phyloP scores from a whole-genome alignment of 2,888 invertebrate genomes.

The Lydus trimaculatus region DNA sequence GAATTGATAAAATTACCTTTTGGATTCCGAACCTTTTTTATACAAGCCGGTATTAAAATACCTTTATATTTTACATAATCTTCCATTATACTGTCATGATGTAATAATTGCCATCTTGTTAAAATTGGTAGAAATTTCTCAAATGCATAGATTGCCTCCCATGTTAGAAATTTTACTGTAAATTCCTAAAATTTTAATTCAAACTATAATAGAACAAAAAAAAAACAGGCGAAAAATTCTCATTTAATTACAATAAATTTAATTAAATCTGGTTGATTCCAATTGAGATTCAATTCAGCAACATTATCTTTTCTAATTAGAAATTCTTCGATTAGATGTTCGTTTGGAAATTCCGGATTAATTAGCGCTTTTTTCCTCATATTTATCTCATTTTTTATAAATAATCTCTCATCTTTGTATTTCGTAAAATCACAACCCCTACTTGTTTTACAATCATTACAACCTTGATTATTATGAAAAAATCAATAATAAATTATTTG shows the following conservation, averaged over 20 bases:
- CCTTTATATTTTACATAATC: slow-evolving; percentile 39
- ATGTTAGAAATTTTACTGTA: slow-evolving; percentile 71
- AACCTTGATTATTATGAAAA: slow-evolving; percentile 61
- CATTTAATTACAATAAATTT: slow-evolving; percentile 73
- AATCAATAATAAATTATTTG: slow-evolving; percentile 2
- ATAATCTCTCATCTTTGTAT: slow-evolving; percentile 68
- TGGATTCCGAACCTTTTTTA: slow-evolving; percentile 66
- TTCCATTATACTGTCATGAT: slow-evolving; percentile 47
- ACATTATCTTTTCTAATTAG: slow-evolving; percentile 65
- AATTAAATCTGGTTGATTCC: slow-evolving; percentile 72
- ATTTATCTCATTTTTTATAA: slow-evolving; percentile 72
- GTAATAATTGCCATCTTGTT: slow-evolving; percentile 77
- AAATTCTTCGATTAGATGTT: slow-evolving; percentile 78
- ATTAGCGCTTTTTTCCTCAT: slow-evolving; percentile 73
- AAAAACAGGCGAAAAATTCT: background rate
- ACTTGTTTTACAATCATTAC: slow-evolving; percentile 68
- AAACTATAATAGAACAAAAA: background rate
- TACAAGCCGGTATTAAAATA: slow-evolving; percentile 62
- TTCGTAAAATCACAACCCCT: slow-evolving; percentile 68
- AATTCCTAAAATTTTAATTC: slow-evolving; percentile 64
- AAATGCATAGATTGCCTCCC: slow-evolving; percentile 79
- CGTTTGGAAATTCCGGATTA: slow-evolving; percentile 72
- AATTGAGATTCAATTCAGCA: slow-evolving; percentile 65
- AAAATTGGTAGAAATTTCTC: slow-evolving; percentile 79
- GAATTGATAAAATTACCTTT: slow-evolving; percentile 60